Conservation (phyloP, 2,888 invertebrate species). For the Exocentrus adspersus region DNA sequence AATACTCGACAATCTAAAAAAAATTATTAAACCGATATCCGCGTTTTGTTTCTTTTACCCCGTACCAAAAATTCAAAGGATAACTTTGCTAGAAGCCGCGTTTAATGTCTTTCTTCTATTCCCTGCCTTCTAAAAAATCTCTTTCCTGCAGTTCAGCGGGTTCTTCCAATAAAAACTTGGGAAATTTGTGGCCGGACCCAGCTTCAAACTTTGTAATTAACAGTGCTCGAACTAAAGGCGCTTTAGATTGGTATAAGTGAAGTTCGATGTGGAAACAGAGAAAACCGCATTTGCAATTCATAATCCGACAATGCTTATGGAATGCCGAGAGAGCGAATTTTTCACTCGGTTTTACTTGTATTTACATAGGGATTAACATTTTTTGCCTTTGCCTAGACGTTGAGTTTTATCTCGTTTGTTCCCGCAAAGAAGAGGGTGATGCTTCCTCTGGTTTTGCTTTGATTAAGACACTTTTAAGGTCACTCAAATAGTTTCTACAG, state of each 20-base stretch:
- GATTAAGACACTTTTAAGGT: no score
- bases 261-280: conserved; percentile 27
- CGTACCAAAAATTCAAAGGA: neutral
- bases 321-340: conserved; percentile 14
- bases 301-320: conserved; percentile 21
- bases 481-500: no score
- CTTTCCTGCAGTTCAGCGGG: conserved; percentile 1
- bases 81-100: neutral
- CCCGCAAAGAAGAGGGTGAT: neutral
- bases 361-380: conserved; percentile 23
- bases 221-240: conserved; percentile 18
- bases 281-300: conserved; percentile 26
- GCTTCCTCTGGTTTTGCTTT: no score
- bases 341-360: conserved; percentile 20
- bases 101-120: neutral
- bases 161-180: conserved; percentile 14
- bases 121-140: neutral
- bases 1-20: no score
- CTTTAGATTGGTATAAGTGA: conserved; percentile 27
- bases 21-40: no score
- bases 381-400: conserved; percentile 7
- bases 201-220: conserved; percentile 32
- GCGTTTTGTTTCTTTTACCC: neutral
- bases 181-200: conserved; percentile 23
- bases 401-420: conserved; percentile 6